Evolutionary conservation across 1,140 invertebrate genomes (phyloP).

Genomic region (Chelonus insularis): DNA sequence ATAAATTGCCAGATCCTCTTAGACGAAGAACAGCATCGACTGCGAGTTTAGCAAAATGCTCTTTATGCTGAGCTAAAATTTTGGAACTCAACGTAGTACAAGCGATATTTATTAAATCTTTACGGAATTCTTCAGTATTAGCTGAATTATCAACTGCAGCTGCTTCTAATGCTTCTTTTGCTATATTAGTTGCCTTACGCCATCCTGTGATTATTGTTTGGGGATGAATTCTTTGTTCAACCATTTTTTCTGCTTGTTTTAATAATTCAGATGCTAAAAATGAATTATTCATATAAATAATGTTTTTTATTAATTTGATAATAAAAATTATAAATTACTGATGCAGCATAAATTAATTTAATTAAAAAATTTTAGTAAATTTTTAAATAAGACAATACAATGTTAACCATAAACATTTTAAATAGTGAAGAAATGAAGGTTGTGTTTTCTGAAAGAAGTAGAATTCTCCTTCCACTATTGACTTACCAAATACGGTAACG

Average conservation of each 20-base stretch:
- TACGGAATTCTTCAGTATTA: slow-evolving; percentile 77
- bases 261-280: slow-evolving; percentile 86
- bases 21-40: slow-evolving; percentile 94
- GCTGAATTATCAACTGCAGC: slow-evolving; percentile 81
- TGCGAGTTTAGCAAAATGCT: slow-evolving; percentile 92
- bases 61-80: slow-evolving; percentile 96
- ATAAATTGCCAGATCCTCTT: slow-evolving; percentile 93
- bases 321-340: not conserved
- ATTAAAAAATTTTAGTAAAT: no score
- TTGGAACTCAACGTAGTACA: slow-evolving; percentile 97
- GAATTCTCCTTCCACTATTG: not conserved
- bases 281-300: slow-evolving; percentile 2
- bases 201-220: slow-evolving; percentile 97
- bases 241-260: slow-evolving; percentile 91
- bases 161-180: slow-evolving; percentile 78
- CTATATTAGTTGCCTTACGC: slow-evolving; percentile 83
- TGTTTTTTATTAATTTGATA: not conserved
- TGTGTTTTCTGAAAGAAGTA: no score
- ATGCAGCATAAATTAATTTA: no score
- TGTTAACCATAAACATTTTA: no score
- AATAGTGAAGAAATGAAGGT: no score
- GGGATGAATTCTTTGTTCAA: slow-evolving; percentile 95
- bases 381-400: no score
- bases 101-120: slow-evolving; percentile 96
- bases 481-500: slow-evolving; percentile 87